These are phyloP conservation scores for Drosophila recens DNA, from an alignment of 2,888 invertebrate genomes.

Conservation along the genomic window DNA sequence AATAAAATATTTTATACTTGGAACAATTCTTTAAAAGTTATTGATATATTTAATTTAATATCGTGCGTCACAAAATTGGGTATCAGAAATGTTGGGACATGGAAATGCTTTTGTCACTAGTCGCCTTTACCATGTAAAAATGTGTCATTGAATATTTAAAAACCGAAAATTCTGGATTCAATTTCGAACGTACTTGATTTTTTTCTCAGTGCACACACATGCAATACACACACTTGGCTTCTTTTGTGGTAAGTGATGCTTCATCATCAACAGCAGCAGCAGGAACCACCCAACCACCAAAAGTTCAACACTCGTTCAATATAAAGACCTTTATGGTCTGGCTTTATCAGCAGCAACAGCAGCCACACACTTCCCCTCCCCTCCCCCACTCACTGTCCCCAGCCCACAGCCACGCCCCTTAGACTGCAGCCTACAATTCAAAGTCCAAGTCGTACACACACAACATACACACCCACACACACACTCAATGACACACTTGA, in stretches of 20 bases:
- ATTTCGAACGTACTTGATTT: too few species aligned
- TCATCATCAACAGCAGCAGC: slow-evolving; percentile 52
- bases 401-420: not conserved
- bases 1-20: too few species aligned
- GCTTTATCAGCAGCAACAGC: slow-evolving; percentile 53
- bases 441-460: slow-evolving; percentile 3
- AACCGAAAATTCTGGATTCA: too few species aligned
- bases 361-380: not conserved
- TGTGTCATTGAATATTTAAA: too few species aligned
- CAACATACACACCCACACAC: slow-evolving; percentile 4
- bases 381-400: not conserved
- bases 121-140: too few species aligned
- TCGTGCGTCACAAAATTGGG: too few species aligned
- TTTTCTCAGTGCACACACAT: slow-evolving; percentile 1
- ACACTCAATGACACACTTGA: slow-evolving; percentile 12
- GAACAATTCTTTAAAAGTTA: too few species aligned
- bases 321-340: slow-evolving; percentile 47
- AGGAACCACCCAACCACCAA: slow-evolving; percentile 26
- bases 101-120: too few species aligned
- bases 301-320: slow-evolving; percentile 37
- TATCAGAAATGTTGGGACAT: too few species aligned
- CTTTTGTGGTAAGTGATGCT: slow-evolving; percentile 56
- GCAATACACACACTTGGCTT: slow-evolving; percentile 11
- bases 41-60: too few species aligned
- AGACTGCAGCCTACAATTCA: slow-evolving; percentile 3